Evolutionary conservation across 2,113 vertebrate genomes (phyloP), one percentile per base, ranked within the genome.

Genomic region (Agapornis roseicollis): DNA sequence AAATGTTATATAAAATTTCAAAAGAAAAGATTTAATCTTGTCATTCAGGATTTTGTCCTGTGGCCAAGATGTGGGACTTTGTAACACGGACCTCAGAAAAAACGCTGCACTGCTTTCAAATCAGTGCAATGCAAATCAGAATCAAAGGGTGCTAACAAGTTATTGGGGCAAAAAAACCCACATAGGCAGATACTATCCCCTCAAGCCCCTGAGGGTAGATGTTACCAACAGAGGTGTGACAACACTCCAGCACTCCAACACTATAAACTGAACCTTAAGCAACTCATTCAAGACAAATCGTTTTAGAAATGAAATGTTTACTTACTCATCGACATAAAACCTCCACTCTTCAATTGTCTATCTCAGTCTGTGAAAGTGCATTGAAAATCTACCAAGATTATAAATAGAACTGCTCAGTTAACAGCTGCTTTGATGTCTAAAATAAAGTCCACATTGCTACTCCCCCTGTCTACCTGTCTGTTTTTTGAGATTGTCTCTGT

Each of bases 401-500:
- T 89, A 95, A 93, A 90, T 94, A 95, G 89, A 86, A 89, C 63
- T 78, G 47, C 53, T 88, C 78, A 66, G 66, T 77, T 87, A 97
- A 88, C 44, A 76, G 65, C 84, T 0, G 0, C 89, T 96, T 94
- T 96, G 94, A 96, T 97, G 94, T 96, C 87, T 97, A 29, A 95
- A 92, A 95, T 70, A 73, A 89, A 91, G 95, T 95, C 74, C 89
- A 80, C 49, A 50, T 80, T 91, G 19, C 41, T 96, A 63, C 74
- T 89, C 80, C 86, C 88, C 65, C 50, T 80, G 77, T 93, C 94
- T 97, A 91, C 79, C 81, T 85, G 87, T 39, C 94, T 95, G 86
- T 11, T 89, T 95, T 93, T 66, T 79, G 89, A 95, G 74, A 95
- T 95, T 94, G 66, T 77, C 56, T 91, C 73, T 94, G 80, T 96